These are phyloP conservation scores for Agrilus planipennis DNA, from an alignment of 1,140 invertebrate genomes.

Conservation along the genomic window DNA sequence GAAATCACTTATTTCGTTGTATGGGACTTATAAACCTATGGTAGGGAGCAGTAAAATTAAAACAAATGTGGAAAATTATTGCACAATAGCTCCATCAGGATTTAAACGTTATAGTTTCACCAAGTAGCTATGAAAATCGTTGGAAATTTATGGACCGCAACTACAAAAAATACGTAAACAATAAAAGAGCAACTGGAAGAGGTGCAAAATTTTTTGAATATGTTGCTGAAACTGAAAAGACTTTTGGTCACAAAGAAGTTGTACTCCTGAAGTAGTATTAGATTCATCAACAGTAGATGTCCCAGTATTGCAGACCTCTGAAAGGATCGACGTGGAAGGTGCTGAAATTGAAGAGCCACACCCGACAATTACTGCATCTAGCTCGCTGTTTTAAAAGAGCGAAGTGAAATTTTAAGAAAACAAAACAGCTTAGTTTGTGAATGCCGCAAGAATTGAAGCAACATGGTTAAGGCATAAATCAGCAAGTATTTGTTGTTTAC, in stretches of 20 bases:
- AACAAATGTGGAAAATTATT: constrained; percentile 10
- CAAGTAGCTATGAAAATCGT: constrained; percentile 11
- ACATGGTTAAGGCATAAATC: not conserved
- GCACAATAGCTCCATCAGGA: constrained; percentile 3
- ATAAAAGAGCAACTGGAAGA: constrained; percentile 12
- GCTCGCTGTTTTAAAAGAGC: no score
- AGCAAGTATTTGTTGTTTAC: not conserved
- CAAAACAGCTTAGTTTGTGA: no score
- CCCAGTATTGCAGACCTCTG: no score
- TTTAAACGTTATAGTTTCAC: constrained; percentile 3
- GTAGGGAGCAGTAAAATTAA: constrained; percentile 9
- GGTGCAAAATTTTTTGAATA: constrained; percentile 16
- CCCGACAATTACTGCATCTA: no score
- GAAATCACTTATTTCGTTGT: not conserved
- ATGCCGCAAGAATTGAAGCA: no score
- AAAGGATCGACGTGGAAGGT: no score
- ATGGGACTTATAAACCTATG: constrained; percentile 1
- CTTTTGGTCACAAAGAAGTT: no score
- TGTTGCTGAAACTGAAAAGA: no score
- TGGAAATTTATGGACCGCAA: constrained; percentile 14
- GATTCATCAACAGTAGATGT: no score
- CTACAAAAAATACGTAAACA: constrained; percentile 15
- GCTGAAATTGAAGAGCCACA: no score
- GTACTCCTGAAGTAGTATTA: no score
- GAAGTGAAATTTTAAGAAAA: no score